Evolutionary conservation across 2,113 vertebrate genomes (phyloP).

Genomic region (Microcebus murinus): DNA sequence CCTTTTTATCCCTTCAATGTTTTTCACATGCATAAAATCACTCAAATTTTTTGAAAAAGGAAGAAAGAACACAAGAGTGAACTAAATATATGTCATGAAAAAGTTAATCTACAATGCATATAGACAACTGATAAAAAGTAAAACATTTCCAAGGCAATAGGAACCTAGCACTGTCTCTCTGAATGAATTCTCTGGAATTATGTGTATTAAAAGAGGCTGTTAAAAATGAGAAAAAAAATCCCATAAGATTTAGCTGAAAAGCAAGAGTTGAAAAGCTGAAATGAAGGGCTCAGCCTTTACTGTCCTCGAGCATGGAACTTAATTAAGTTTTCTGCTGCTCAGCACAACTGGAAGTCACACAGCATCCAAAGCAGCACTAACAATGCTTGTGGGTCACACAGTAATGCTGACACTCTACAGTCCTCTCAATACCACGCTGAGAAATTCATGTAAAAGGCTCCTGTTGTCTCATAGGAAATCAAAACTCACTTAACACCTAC

Average conservation of each 20-base stretch:
- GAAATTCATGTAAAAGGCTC: not conserved
- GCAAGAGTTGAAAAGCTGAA: not conserved
- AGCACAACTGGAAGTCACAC: not conserved
- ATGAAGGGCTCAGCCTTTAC: not conserved
- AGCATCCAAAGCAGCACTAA: slow-evolving; percentile 34
- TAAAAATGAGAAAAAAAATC: not conserved
- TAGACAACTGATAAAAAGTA: slow-evolving; percentile 17
- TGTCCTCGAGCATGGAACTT: not conserved
- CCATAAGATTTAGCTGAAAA: not conserved
- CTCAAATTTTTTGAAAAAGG: not conserved
- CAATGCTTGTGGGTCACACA: not conserved
- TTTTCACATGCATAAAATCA: not conserved
- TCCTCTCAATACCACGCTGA: not conserved
- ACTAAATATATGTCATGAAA: not conserved
- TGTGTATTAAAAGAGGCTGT: not conserved
- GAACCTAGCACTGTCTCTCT: not conserved
- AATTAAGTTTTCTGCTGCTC: slow-evolving; percentile 30
- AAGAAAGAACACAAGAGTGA: not conserved
- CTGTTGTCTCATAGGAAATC: not conserved
- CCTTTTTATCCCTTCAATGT: not conserved
- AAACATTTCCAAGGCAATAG: not conserved
- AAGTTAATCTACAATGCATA: not conserved
- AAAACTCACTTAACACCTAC: not conserved
- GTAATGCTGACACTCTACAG: not conserved
- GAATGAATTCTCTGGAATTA: not conserved